Evolutionary conservation across 2,888 invertebrate genomes (phyloP), one percentile per base, ranked within the genome.

Genomic region (Villa cingulata): DNA sequence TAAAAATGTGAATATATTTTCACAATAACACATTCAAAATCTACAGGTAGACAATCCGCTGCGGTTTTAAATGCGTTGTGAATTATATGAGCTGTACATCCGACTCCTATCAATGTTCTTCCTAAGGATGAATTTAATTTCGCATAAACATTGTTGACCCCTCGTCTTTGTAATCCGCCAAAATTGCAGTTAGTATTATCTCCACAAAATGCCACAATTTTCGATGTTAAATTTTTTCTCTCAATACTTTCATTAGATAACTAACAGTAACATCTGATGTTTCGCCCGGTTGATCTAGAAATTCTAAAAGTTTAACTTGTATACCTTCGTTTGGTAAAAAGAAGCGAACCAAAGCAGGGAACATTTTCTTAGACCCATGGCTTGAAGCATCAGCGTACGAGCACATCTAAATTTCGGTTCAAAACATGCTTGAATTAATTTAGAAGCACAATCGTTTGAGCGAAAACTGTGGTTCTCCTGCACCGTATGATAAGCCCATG

Each of bases 291-390:
- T 43, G 32, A 4, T 16, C 34, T 43, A 15, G 27, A 36, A 27
- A 12, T 14, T 42, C 42, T 42, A 42, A 29, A 42, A 42, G 14
- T 42, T 42, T 42, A n/a, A 42, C 29, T 42, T 42, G 5, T 7
- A 42, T 32, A 15, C 29, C 42, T 42, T n/a, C 42, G 15, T 42
- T n/a, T n/a, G 45, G 45, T 27, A 32, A 17, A 45, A 45, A 45
- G 39, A 39, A 45, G n/a, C 45, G 38, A 23, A 45, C 19, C 19
- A 45, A 20, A 38, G 39, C 32, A n/a, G 45, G 39, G 32, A 27
- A 39, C 32, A 45, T 32, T 39, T 45, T 45, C 16, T 37, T 37
- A n/a, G 1, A 20, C n/a, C 44, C 44, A 20, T 44, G 37, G 44
- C 37, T 44, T 23, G 44, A 44, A 36, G 36, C 44, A 20, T 44